Evolutionary conservation across 2,113 vertebrate genomes (phyloP).

Genomic region (Cepphus grylle): DNA sequence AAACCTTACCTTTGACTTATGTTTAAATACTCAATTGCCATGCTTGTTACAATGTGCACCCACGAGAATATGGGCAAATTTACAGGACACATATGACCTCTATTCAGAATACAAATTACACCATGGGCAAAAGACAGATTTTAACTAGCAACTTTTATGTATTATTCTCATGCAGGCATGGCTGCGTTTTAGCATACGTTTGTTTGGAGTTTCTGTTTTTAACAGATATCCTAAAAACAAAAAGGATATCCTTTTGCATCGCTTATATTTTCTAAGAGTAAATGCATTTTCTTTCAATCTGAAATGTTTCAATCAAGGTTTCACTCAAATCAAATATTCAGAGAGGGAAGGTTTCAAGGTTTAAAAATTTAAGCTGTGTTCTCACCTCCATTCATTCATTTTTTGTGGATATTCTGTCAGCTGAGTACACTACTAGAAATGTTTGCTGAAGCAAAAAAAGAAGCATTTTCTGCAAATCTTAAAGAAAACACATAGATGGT

Average conservation of each 20-base stretch:
- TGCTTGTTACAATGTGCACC: background rate
- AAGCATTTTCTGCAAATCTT: background rate
- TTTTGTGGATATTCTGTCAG: background rate
- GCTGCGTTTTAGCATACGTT: background rate
- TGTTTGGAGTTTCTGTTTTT: background rate
- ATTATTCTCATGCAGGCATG: background rate
- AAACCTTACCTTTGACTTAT: background rate
- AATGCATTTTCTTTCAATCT: background rate
- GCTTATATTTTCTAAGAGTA: background rate
- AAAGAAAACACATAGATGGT: background rate
- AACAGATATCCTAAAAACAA: background rate
- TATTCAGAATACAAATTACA: background rate
- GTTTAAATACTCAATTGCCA: background rate
- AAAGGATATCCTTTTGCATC: background rate
- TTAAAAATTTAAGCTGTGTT: background rate
- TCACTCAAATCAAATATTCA: background rate
- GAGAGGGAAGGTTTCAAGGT: background rate
- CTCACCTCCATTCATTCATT: background rate
- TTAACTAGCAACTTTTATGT: background rate
- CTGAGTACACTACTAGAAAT: background rate
- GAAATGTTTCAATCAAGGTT: background rate
- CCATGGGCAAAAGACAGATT: background rate
- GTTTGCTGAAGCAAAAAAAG: background rate
- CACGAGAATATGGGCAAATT: background rate
- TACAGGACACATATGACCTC: background rate